phyloP scores from a whole-genome alignment of 2,797 vertebrate species.

The Leptatherina wallacei region DNA sequence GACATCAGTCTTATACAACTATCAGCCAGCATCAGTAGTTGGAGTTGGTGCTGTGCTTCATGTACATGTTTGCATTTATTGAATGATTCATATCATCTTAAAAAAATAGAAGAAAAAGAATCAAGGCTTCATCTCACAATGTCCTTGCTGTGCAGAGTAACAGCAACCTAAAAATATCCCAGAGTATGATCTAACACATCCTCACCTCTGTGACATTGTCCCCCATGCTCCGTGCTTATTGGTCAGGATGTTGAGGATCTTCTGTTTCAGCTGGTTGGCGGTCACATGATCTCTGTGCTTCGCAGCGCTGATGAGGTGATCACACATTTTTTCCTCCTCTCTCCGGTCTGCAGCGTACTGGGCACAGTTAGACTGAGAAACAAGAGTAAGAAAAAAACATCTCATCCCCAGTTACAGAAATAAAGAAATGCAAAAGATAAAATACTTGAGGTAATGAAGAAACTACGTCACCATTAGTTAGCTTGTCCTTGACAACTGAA shows the following conservation, averaged over 20 bases:
- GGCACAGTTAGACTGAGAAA: conserved; percentile 92
- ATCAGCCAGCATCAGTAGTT: conserved; percentile 13
- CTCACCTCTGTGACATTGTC: conserved; percentile 95
- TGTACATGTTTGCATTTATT: neutral
- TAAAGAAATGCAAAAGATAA: neutral
- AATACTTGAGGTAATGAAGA: neutral
- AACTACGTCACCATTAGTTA: neutral
- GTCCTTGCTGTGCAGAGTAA: neutral
- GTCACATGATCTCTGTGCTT: conserved; percentile 98
- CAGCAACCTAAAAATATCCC: conserved; percentile 7
- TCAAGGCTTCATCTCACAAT: neutral
- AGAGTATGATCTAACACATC: neutral
- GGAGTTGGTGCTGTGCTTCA: neutral
- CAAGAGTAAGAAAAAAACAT: neutral
- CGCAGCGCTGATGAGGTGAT: conserved; percentile 97
- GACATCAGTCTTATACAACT: conserved; percentile 10
- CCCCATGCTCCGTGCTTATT: conserved; percentile 99
- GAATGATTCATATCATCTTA: neutral
- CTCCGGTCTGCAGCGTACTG: conserved; percentile 96
- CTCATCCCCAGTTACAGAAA: neutral
- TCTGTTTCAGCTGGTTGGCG: conserved; percentile 98
- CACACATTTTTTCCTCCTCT: conserved; percentile 99
- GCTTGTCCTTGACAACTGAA: neutral
- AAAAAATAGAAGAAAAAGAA: neutral
- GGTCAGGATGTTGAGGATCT: conserved; percentile 98